Percentiles rank a stretch among this genome's conserved stretches.
Evolutionary conservation across 2,113 vertebrate genomes (phyloP).

Genomic region (Diglossa brunneiventris): DNA sequence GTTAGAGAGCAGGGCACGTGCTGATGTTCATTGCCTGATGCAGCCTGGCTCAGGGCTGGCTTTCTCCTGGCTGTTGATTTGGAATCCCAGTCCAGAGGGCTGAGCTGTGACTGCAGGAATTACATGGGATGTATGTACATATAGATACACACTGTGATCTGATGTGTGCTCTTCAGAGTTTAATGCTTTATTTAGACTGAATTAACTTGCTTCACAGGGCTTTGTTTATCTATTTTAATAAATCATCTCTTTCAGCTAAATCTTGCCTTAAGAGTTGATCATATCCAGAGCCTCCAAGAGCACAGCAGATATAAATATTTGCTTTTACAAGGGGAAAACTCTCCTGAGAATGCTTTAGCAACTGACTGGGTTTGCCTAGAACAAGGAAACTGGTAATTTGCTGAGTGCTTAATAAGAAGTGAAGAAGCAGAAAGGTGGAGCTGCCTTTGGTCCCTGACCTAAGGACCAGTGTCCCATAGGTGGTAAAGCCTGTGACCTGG

Average conservation of each 20-base stretch:
- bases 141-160: background rate
- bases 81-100: background rate
- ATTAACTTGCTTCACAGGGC: slow-evolving; percentile 26
- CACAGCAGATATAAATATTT: slow-evolving; percentile 59
- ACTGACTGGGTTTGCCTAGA: background rate
- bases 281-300: slow-evolving; percentile 44
- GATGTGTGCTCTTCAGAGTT: background rate
- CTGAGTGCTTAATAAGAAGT: background rate
- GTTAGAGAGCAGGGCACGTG: background rate
- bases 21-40: background rate
- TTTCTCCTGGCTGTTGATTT: background rate
- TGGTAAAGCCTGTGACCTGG: background rate
- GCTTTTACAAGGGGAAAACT: slow-evolving; percentile 12
- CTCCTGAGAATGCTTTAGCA: slow-evolving; percentile 27
- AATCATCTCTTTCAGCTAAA: slow-evolving; percentile 44
- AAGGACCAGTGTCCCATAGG: background rate
- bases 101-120: background rate
- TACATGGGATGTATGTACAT: background rate
- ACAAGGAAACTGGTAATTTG: background rate
- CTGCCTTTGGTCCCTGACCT: background rate
- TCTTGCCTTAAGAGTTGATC: slow-evolving; percentile 45
- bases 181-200: slow-evolving; percentile 55
- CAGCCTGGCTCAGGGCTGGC: background rate
- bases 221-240: slow-evolving; percentile 64
- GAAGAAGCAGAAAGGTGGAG: background rate